These are phyloP conservation scores for Phyllotreta striolata DNA, from an alignment of 2,888 invertebrate genomes.

Conservation along the genomic window DNA sequence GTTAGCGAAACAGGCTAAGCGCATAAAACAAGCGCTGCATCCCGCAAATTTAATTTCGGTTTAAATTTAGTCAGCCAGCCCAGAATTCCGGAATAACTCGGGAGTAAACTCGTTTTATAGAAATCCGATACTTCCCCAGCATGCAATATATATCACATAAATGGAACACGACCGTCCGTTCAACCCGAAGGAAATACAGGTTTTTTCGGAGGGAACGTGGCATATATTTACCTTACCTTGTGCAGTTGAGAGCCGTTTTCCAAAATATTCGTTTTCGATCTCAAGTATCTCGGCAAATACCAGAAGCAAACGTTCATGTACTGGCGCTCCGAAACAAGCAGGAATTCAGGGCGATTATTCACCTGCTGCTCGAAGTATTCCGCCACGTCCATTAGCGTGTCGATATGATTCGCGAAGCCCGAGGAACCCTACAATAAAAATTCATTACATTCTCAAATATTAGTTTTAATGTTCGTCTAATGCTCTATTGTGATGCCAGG, in stretches of 20 bases:
- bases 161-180: conserved; percentile 7
- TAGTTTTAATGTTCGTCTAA: no score
- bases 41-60: conserved; percentile 11
- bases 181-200: conserved; percentile 11
- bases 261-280: conserved; percentile 53
- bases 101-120: conserved; percentile 6
- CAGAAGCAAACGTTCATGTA: conserved; percentile 77
- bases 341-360: conserved; percentile 57
- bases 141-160: conserved; percentile 12
- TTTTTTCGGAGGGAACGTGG: no score
- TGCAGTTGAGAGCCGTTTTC: conserved; percentile 58
- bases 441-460: no score
- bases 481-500: no score
- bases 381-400: conserved; percentile 63
- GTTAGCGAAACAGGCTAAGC: not conserved
- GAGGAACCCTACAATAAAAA: conserved; percentile 56
- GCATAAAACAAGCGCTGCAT: conserved; percentile 14
- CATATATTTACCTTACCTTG: conserved; percentile 58
- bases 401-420: conserved; percentile 65
- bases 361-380: conserved; percentile 61
- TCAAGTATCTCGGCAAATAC: conserved; percentile 68
- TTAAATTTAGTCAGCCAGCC: conserved; percentile 7
- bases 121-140: conserved; percentile 19
- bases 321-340: conserved; percentile 64
- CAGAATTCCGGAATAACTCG: conserved; percentile 3